phyloP scores from a whole-genome alignment of 2,113 vertebrate genomes.

The Tachysurus fulvidraco region DNA sequence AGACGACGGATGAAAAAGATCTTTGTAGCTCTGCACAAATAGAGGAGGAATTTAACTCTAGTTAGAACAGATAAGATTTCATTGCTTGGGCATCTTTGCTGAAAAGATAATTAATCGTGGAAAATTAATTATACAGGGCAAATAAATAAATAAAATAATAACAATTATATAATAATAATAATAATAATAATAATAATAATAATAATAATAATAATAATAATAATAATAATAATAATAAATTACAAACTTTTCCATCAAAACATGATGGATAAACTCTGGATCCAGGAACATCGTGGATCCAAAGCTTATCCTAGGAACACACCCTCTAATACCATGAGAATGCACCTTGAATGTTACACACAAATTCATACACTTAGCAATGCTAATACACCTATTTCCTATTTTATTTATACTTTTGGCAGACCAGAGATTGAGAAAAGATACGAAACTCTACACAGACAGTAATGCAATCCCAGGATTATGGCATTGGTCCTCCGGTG shows the following conservation, averaged over 20 bases:
- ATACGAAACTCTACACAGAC: neutral
- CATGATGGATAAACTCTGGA: neutral
- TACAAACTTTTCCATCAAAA: neutral
- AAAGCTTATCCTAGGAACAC: neutral
- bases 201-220: neutral
- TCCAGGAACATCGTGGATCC: neutral
- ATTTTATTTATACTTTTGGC: too few relatives aligned
- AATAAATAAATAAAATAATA: neutral
- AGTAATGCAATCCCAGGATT: neutral
- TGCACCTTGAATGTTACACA: neutral
- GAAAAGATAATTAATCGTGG: neutral
- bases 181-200: neutral
- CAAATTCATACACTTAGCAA: neutral
- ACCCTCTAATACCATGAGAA: neutral
- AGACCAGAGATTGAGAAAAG: neutral
- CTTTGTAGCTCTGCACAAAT: slow-evolving; percentile 9
- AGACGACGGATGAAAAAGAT: neutral
- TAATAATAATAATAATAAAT: neutral
- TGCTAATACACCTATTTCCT: neutral
- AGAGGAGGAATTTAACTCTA: neutral
- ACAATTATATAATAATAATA: neutral
- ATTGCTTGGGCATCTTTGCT: neutral
- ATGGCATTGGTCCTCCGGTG: neutral
- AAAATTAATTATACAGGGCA: neutral
- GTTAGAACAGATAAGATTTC: neutral